These are phyloP conservation scores for Dendrocincla fuliginosa DNA, from an alignment of 2,797 vertebrate species.

Conservation along the genomic window DNA sequence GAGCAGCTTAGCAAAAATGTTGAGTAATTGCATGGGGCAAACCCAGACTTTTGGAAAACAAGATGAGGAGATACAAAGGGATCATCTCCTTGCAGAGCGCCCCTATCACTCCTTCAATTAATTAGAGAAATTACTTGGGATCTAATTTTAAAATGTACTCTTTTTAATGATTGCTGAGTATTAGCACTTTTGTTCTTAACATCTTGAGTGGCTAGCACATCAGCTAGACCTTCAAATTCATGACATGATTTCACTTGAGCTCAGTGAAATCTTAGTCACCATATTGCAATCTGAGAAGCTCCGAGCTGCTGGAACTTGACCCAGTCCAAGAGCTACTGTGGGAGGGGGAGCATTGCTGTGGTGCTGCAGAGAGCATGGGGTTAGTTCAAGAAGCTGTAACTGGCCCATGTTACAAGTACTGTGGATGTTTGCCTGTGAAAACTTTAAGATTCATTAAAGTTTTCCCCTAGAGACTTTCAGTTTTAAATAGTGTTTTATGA, in stretches of 20 bases:
- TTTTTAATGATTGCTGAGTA: neutral
- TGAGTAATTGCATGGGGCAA: neutral
- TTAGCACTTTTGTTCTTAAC: neutral
- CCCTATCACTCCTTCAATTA: neutral
- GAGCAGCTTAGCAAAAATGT: neutral
- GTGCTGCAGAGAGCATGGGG: neutral
- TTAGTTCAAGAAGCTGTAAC: neutral
- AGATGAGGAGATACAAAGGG: neutral
- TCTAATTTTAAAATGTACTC: slow-evolving; percentile 7
- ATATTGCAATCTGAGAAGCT: neutral
- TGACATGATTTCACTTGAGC: neutral
- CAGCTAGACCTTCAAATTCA: neutral
- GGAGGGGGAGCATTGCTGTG: neutral
- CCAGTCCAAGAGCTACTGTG: neutral
- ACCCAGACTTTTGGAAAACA: neutral
- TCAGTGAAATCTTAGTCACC: neutral
- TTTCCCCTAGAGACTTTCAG: neutral
- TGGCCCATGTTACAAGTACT: neutral
- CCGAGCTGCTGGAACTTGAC: neutral
- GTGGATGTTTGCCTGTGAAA: neutral
- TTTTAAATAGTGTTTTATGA: neutral
- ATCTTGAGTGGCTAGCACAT: neutral
- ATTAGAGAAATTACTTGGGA: slow-evolving; percentile 41
- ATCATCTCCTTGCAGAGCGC: neutral
- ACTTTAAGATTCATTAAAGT: neutral